These are phyloP conservation scores for Miopithecus talapoin DNA, from an alignment of 2,797 vertebrate species.

Conservation along the genomic window DNA sequence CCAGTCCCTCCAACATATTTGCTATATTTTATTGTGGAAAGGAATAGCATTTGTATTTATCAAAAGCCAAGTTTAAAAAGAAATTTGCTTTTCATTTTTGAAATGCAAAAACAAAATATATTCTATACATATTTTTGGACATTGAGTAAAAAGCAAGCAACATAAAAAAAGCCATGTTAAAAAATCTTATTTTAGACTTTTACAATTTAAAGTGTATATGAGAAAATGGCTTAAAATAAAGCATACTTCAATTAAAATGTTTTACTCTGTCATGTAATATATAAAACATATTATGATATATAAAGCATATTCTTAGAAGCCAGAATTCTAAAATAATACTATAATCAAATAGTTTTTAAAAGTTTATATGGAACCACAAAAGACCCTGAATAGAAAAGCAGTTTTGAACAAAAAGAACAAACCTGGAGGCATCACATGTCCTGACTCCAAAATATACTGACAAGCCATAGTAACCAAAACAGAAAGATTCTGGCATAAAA, in stretches of 20 bases:
- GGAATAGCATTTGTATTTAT: constrained; percentile 36
- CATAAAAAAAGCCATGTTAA: constrained; percentile 19
- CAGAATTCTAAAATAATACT: background rate
- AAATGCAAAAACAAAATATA: constrained; percentile 10
- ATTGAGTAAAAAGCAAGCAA: constrained; percentile 51
- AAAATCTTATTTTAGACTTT: constrained; percentile 11
- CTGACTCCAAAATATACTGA: background rate
- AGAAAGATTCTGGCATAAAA: background rate
- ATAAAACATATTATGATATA: background rate
- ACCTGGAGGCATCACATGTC: background rate
- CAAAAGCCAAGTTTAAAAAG: constrained; percentile 45
- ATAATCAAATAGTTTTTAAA: background rate
- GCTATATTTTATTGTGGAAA: constrained; percentile 51
- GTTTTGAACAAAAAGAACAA: background rate
- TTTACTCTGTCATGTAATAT: background rate
- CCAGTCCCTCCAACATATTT: background rate
- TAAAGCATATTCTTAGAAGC: background rate
- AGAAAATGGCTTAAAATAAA: constrained; percentile 48
- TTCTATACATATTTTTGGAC: constrained; percentile 57
- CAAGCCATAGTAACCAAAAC: background rate
- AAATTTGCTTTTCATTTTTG: constrained; percentile 64
- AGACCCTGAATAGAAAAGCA: background rate
- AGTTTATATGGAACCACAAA: background rate
- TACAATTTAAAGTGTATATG: background rate
- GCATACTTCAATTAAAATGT: background rate